phyloP scores from a whole-genome alignment of 2,113 vertebrate genomes.

The Hippocampus mohnikei region DNA sequence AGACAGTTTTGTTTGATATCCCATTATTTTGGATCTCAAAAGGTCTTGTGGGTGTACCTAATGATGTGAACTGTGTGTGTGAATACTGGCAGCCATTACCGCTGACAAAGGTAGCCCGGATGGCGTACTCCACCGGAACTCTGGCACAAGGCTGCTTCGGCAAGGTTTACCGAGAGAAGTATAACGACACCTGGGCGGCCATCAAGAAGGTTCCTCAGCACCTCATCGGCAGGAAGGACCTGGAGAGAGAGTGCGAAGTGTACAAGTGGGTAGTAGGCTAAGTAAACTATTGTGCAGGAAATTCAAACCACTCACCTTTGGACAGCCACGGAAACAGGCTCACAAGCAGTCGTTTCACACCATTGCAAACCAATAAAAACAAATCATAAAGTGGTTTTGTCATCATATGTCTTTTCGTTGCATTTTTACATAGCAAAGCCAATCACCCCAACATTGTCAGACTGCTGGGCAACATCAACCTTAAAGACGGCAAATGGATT shows the following conservation, averaged over 20 bases:
- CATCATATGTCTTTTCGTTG: background rate
- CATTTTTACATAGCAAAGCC: constrained; percentile 43
- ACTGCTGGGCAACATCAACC: constrained; percentile 67
- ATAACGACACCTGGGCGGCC: constrained; percentile 68
- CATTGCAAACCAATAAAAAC: background rate
- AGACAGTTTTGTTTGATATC: background rate
- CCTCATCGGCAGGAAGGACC: constrained; percentile 46
- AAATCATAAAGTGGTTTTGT: no score
- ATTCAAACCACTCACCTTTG: no score
- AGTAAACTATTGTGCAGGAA: background rate
- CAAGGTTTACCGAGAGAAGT: constrained; percentile 68
- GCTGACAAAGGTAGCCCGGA: constrained; percentile 18
- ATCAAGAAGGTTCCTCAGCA: constrained; percentile 65
- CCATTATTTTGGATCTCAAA: background rate
- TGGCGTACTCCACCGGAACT: constrained; percentile 66
- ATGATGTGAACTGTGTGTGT: background rate
- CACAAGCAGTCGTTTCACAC: no score
- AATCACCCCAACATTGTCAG: constrained; percentile 69
- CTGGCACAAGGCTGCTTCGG: constrained; percentile 69
- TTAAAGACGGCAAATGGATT: constrained; percentile 60
- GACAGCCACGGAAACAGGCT: no score
- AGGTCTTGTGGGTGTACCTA: background rate
- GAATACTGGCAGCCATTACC: background rate
- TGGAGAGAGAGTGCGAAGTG: constrained; percentile 67
- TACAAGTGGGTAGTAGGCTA: constrained; percentile 60